These are phyloP conservation scores for Athalia cordata DNA, from an alignment of 2,888 invertebrate species.

Conservation along the genomic window DNA sequence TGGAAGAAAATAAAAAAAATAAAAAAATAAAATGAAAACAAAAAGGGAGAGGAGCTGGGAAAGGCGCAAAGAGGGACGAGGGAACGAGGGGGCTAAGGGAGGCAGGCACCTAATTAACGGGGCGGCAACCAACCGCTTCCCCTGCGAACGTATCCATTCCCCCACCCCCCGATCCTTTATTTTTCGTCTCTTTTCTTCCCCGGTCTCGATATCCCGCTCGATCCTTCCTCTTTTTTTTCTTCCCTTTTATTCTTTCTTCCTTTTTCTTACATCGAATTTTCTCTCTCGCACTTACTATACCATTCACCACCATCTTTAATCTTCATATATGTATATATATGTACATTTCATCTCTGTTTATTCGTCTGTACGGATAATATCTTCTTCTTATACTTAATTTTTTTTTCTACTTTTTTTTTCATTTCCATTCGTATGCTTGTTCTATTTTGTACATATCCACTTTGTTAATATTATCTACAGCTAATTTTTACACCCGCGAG, in stretches of 20 bases:
- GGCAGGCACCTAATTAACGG: constrained; percentile 68
- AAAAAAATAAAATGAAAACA: neutral
- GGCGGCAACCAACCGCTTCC: constrained; percentile 53
- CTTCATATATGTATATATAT: constrained; percentile 8
- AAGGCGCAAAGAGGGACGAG: constrained; percentile 44
- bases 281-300: constrained; percentile 38
- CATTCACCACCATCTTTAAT: constrained; percentile 41
- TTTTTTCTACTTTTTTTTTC: neutral
- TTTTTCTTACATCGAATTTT: constrained; percentile 43
- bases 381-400: neutral
- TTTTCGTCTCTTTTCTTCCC: constrained; percentile 47
- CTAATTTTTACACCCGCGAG: too few species aligned
- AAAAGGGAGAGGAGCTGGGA: constrained; percentile 45
- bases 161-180: constrained; percentile 49
- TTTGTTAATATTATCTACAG: too few species aligned
- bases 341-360: constrained; percentile 24
- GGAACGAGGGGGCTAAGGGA: constrained; percentile 42
- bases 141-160: constrained; percentile 51
- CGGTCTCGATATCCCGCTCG: neutral
- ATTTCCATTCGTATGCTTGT: neutral
- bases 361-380: neutral
- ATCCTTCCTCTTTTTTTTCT: constrained; percentile 50
- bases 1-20: too few species aligned
- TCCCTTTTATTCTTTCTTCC: constrained; percentile 51
- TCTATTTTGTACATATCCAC: too few species aligned